These are phyloP conservation scores for Diplosoma virens DNA, from an alignment of 23 tunicate genomes.

Conservation along the genomic window DNA sequence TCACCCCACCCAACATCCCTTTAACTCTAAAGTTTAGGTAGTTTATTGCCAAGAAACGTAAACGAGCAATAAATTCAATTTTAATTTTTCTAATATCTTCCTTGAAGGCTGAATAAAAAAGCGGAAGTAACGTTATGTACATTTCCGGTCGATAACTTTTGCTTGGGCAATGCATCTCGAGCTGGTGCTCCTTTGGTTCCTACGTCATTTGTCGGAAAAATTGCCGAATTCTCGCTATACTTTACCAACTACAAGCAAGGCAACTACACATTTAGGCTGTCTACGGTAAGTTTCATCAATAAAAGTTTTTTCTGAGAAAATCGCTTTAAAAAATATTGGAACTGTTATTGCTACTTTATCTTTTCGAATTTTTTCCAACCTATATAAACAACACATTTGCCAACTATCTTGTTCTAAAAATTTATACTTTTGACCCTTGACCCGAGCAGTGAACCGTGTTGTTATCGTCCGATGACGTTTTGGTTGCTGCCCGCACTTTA, in stretches of 20 bases:
- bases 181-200: not conserved
- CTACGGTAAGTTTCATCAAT: slow-evolving; percentile 12
- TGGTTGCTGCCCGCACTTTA: too few relatives aligned
- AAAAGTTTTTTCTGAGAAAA: not conserved
- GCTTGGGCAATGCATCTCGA: not conserved
- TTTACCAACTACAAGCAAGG: slow-evolving; percentile 52
- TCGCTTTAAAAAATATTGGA: too few relatives aligned
- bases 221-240: slow-evolving; percentile 28
- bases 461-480: too few relatives aligned
- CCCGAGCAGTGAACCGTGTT: too few relatives aligned
- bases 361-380: not conserved
- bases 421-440: too few relatives aligned
- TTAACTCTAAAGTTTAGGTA: slow-evolving; percentile 64
- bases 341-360: not conserved
- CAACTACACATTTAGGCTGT: slow-evolving; percentile 56
- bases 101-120: slow-evolving; percentile 11
- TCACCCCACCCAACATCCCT: slow-evolving; percentile 50
- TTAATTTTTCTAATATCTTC: too few relatives aligned
- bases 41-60: too few relatives aligned
- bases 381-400: too few relatives aligned
- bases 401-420: too few relatives aligned
- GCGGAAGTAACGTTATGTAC: slow-evolving; percentile 24
- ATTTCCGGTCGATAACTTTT: not conserved
- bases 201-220: not conserved
- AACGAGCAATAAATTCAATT: too few relatives aligned